Base-by-base conservation (phyloP, 2,888 invertebrate genomes). In the Athripsodes cinereus region DNA sequence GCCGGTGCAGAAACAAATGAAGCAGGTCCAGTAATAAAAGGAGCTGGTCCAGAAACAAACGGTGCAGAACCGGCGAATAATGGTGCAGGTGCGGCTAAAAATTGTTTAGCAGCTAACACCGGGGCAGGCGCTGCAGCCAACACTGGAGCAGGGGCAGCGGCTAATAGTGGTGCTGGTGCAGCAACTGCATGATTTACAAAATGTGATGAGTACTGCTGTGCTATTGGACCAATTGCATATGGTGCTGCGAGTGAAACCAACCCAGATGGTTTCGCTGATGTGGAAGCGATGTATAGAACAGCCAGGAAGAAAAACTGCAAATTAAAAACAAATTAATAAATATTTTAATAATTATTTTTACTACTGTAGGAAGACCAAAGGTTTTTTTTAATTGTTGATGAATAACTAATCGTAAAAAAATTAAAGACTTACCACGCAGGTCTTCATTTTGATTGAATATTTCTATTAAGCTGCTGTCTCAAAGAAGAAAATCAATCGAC, bases 151-250 rank as follows among this genome's bases (percentile, higher is more conserved):
- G 22, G 57, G 34, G 53, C 57, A 19, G 55, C 52, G 0, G 88
- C 40, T 8, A 40, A 40, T 16, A 40, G 16, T n/a, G 40, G 88
- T 6, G 85, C 78, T 0, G 88, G 88, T 11, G 85, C 78, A 21
- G 88, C 87, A 2, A 88, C 80, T 0, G 88, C 88, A 67, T 89
- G 89, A 73, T 88, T 87, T 57, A 89, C 79, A 19, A 84, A 77
- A 66, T 88, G 88, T 0, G 88, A 87, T 60, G 86, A 87, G 73
- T 86, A 90, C n/a, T 87, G 87, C 66, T 81, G 83, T 55, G 88
- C 88, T 66, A 87, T 88, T 2, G 89, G 88, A 1, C 88, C 85
- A 3, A 62, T 58, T 8, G 57, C 58, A 48, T 58, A 60, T 19
- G 62, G 51, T 34, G 57, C 59, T n/a, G 52, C 22, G 13, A 40